phyloP scores from a whole-genome alignment of 35 echinoderm and acorn worm species.

The Acanthaster planci region DNA sequence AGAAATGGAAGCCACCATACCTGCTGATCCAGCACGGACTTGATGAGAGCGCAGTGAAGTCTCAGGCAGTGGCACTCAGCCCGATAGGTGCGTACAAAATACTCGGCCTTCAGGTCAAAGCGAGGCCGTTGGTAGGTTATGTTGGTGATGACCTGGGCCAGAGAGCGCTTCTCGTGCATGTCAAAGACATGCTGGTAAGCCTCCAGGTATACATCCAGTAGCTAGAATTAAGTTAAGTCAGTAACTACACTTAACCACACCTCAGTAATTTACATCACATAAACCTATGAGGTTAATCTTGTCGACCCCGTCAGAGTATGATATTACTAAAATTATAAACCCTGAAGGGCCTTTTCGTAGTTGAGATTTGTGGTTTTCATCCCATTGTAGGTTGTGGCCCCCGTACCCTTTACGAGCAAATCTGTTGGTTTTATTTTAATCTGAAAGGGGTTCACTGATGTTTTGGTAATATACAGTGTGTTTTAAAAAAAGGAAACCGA shows the following conservation, averaged over 20 bases:
- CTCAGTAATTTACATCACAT: neutral
- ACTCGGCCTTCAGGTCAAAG: slow-evolving; percentile 73
- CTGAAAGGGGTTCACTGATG: too few relatives aligned
- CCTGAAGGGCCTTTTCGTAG: neutral
- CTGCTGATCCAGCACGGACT: slow-evolving; percentile 93
- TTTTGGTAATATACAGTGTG: too few relatives aligned
- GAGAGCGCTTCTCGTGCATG: slow-evolving; percentile 93
- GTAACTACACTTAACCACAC: neutral
- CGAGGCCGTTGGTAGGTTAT: slow-evolving; percentile 78
- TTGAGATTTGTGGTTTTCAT: neutral
- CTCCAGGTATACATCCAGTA: slow-evolving; percentile 90
- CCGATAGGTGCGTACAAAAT: slow-evolving; percentile 88
- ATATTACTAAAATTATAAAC: neutral
- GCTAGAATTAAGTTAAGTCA: slow-evolving; percentile 39
- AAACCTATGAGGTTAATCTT: neutral
- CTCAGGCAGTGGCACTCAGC: slow-evolving; percentile 71
- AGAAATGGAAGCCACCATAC: slow-evolving; percentile 45
- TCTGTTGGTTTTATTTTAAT: too few relatives aligned
- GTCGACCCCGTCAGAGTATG: neutral
- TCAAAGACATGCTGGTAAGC: slow-evolving; percentile 99
- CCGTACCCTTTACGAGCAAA: too few relatives aligned
- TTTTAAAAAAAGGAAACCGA: too few relatives aligned
- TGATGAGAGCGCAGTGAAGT: slow-evolving; percentile 82
- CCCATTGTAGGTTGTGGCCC: too few relatives aligned
- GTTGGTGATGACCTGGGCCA: slow-evolving; percentile 86